These are phyloP conservation scores for Zaprionus inermis DNA, from an alignment of 1,140 invertebrate species.

Conservation along the genomic window DNA sequence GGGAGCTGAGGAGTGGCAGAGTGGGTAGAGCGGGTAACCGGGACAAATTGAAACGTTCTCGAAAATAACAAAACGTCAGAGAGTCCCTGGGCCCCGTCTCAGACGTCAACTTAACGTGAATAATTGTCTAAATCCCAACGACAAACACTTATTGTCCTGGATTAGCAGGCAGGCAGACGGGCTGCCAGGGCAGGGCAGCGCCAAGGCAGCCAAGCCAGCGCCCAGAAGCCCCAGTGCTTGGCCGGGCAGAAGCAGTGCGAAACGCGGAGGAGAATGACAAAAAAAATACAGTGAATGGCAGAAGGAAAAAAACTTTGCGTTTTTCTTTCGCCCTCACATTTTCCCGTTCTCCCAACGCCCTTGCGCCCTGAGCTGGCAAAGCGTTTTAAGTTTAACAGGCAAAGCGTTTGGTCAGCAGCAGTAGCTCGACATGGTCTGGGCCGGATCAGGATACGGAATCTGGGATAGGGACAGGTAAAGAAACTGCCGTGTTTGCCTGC, in stretches of 20 bases:
- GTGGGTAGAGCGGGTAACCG: conserved; percentile 45
- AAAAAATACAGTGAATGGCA: conserved; percentile 65
- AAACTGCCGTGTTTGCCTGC: conserved; percentile 64
- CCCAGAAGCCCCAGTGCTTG: conserved; percentile 61
- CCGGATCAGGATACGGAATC: conserved; percentile 27
- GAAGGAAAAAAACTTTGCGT: conserved; percentile 60
- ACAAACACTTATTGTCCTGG: conserved; percentile 83
- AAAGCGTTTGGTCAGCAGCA: conserved; percentile 59
- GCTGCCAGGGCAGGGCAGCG: conserved; percentile 34
- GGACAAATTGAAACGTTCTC: conserved; percentile 74
- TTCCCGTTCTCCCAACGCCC: conserved; percentile 27
- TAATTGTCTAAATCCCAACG: conserved; percentile 83
- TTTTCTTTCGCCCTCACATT: conserved; percentile 38
- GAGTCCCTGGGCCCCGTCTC: conserved; percentile 68
- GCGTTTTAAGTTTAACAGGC: conserved; percentile 76
- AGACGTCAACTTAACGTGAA: conserved; percentile 83
- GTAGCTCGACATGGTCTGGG: conserved; percentile 4
- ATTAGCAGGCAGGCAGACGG: conserved; percentile 78
- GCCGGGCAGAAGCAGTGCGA: conserved; percentile 35
- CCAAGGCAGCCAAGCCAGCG: conserved; percentile 3
- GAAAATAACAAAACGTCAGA: conserved; percentile 46
- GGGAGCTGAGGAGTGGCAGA: conserved; percentile 12
- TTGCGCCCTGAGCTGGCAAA: conserved; percentile 47
- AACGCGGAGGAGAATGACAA: not conserved
- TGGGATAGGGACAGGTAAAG: conserved; percentile 27